phyloP scores from a whole-genome alignment of 2,797 vertebrate genomes.

The Aplochiton taeniatus region DNA sequence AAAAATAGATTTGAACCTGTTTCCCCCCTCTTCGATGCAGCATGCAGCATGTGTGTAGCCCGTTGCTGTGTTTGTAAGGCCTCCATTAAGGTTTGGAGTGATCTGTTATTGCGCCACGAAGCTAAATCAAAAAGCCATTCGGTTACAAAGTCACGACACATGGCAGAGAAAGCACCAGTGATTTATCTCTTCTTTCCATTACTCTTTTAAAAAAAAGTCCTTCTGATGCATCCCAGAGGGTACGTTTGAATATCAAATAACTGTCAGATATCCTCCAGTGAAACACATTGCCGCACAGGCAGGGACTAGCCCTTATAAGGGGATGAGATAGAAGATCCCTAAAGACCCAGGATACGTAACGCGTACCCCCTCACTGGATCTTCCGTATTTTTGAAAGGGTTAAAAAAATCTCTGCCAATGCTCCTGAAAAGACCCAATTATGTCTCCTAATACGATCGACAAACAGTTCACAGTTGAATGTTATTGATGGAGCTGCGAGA shows the following conservation, averaged over 20 bases:
- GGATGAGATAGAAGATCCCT: too few species aligned
- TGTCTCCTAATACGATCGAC: too few species aligned
- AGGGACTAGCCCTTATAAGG: background rate
- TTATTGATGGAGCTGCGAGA: background rate
- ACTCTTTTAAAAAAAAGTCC: constrained; percentile 2
- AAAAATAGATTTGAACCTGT: too few species aligned
- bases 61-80: background rate
- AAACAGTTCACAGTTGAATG: too few species aligned
- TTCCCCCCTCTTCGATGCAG: too few species aligned
- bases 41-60: too few species aligned
- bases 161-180: background rate
- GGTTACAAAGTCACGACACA: background rate
- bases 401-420: too few species aligned
- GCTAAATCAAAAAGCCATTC: constrained; percentile 1
- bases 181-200: background rate
- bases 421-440: too few species aligned
- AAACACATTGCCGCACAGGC: background rate
- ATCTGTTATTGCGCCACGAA: background rate
- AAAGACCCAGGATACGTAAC: too few species aligned
- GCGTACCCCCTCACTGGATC: too few species aligned
- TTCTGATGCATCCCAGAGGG: constrained; percentile 11
- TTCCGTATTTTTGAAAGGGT: too few species aligned
- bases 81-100: background rate
- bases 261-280: background rate
- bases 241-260: constrained; percentile 12